phyloP scores from a whole-genome alignment of 2,888 invertebrate genomes.

The Caenorhabditis plicata region DNA sequence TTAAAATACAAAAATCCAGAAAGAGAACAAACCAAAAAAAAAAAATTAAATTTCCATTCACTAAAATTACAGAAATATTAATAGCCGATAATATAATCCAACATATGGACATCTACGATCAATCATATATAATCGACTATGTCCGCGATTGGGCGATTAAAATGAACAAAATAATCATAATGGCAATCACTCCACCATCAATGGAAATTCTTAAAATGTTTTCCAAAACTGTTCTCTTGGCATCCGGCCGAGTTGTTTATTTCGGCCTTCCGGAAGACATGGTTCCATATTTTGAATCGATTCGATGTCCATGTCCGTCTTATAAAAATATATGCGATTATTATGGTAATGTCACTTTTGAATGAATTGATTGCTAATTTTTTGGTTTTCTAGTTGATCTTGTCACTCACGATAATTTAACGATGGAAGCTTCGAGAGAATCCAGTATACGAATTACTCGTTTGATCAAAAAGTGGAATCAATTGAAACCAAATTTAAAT shows the following conservation, averaged over 20 bases:
- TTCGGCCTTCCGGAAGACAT: slow-evolving; percentile 85
- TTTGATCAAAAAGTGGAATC: slow-evolving; percentile 76
- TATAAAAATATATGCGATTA: slow-evolving; percentile 96
- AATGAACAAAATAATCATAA: slow-evolving; percentile 78
- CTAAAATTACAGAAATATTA: slow-evolving; percentile 74
- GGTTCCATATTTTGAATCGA: slow-evolving; percentile 79
- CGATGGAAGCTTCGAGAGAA: slow-evolving; percentile 89
- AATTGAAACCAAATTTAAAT: slow-evolving; percentile 4
- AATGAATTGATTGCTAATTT: not conserved
- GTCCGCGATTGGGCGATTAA: slow-evolving; percentile 81
- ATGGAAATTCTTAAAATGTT: slow-evolving; percentile 94
- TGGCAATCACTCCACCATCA: slow-evolving; percentile 89
- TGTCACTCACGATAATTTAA: slow-evolving; percentile 87
- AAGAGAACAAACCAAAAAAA: not conserved
- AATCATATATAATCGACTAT: slow-evolving; percentile 90
- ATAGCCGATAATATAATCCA: slow-evolving; percentile 84
- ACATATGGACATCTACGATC: slow-evolving; percentile 91
- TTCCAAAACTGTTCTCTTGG: slow-evolving; percentile 76
- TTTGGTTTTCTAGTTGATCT: slow-evolving; percentile 78
- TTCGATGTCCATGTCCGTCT: slow-evolving; percentile 90
- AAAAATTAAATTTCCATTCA: too few relatives aligned
- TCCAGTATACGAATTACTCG: slow-evolving; percentile 90
- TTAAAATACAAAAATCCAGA: too few relatives aligned
- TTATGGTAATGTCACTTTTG: slow-evolving; percentile 71
- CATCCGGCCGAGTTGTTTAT: slow-evolving; percentile 87